These are phyloP conservation scores for Acromyrmex echinatior DNA, from an alignment of 1,140 invertebrate species.

Conservation along the genomic window DNA sequence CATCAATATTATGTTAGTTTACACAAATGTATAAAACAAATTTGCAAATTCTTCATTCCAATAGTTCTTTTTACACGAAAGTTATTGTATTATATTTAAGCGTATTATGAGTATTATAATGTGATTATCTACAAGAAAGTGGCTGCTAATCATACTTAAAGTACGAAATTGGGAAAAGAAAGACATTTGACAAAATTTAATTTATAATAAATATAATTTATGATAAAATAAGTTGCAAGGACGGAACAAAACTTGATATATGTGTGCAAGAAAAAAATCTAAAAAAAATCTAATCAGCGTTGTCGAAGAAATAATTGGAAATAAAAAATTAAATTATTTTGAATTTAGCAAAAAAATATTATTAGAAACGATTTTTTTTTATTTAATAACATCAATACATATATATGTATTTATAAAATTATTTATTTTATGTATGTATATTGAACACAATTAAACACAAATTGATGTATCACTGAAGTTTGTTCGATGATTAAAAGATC, in stretches of 20 bases:
- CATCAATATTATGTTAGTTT: background rate
- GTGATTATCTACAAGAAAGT: background rate
- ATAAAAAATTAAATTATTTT: background rate
- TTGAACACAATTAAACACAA: background rate
- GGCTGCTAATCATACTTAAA: background rate
- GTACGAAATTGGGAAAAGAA: background rate
- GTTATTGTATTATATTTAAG: background rate
- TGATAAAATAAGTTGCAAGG: background rate
- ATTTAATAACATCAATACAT: background rate
- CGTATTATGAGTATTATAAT: background rate
- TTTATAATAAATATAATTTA: background rate
- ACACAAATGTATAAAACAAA: background rate
- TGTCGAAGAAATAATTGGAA: background rate
- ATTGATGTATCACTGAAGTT: background rate
- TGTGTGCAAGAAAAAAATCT: background rate
- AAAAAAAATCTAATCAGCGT: background rate
- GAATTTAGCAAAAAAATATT: background rate
- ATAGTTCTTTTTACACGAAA: background rate
- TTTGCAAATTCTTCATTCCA: background rate
- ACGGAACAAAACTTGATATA: background rate
- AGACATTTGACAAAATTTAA: background rate
- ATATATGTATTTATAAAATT: background rate
- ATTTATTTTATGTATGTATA: background rate
- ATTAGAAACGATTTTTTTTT: background rate
- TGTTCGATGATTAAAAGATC: background rate